Evolutionary conservation across 2,113 vertebrate species (phyloP), one percentile per base, ranked within the genome.

Genomic region (Xenopus borealis): DNA sequence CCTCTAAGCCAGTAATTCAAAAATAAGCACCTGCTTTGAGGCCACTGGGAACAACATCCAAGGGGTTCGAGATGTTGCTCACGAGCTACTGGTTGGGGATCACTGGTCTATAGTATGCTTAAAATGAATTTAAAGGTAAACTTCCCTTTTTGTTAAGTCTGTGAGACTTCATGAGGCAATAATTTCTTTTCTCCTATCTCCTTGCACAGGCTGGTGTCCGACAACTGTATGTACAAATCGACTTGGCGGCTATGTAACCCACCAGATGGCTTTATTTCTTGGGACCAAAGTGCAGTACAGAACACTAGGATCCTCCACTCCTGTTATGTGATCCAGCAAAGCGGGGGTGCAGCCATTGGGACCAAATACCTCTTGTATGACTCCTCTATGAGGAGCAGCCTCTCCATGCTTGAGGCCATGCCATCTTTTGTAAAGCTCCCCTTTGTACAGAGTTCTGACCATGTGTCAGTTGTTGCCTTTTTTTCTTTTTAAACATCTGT

Each of bases 161-260:
- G 6, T 40, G 33, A 27, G 23, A 27, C 23, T 40, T 2, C 6
- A 9, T 3, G 33, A 40, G 33, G 10, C 14, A 50, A 50, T 50
- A 12, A 50, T 12, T 1, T 50, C 3, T 16, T 16, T 50, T 50
- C 72, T 69, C 45, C 33, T 78, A 40, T 78, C 82, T 78, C 52
- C 77, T 23, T 82, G 81, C 59, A 1, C 81, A 98, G 97, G 96
- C 85, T 0, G 97, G 97, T 65, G 93, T 99, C 20, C 89, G 96
- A 75, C 97, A 99, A 86, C 91, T 99, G 57, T 99, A 98, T 66
- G 88, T 98, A 83, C 97, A 98, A 91, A 94, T 98, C 18, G 97
- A 99, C 40, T 87, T 89, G 7, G 94, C 95, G 0, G 93, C 92
- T 72, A 95, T 98, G 92, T 99, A 94, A 87, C 14, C 23, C 23